Evolutionary conservation across 2,888 invertebrate species (phyloP).

Genomic region (Lepidochrysops patricia): DNA sequence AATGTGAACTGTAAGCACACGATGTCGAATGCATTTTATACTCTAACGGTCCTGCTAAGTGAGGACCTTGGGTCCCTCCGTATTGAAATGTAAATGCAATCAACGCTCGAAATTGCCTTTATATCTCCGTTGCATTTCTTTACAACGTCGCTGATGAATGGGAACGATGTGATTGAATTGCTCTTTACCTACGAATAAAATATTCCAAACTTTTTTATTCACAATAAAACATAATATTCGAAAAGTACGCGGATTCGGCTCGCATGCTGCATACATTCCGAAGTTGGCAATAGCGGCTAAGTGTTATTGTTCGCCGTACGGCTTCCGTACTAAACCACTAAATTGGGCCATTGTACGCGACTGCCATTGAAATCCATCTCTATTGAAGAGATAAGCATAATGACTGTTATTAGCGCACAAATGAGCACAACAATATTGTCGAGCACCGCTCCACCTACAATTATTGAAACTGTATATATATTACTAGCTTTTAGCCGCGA

Average conservation of each 20-base stretch:
- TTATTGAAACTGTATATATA: conserved; percentile 1
- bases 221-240: not conserved
- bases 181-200: not conserved
- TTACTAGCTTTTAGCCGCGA: no score
- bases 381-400: conserved; percentile 6
- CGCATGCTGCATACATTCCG: not conserved
- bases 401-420: conserved; percentile 8
- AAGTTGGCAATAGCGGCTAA: conserved; percentile 6
- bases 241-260: not conserved
- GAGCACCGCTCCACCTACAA: not conserved
- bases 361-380: conserved; percentile 11
- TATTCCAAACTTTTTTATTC: not conserved
- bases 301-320: conserved; percentile 10
- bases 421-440: conserved; percentile 4
- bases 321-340: conserved; percentile 7
- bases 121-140: not conserved
- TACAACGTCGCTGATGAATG: not conserved
- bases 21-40: not conserved
- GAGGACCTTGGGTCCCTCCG: not conserved
- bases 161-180: not conserved
- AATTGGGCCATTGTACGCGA: conserved; percentile 9
- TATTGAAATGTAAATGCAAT: conserved; percentile 10
- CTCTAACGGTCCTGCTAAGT: not conserved
- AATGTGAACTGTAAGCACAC: not conserved
- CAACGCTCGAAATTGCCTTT: conserved; percentile 1